These are phyloP conservation scores for Tetraneura akinire DNA, from an alignment of 1,140 invertebrate genomes.

Conservation along the genomic window DNA sequence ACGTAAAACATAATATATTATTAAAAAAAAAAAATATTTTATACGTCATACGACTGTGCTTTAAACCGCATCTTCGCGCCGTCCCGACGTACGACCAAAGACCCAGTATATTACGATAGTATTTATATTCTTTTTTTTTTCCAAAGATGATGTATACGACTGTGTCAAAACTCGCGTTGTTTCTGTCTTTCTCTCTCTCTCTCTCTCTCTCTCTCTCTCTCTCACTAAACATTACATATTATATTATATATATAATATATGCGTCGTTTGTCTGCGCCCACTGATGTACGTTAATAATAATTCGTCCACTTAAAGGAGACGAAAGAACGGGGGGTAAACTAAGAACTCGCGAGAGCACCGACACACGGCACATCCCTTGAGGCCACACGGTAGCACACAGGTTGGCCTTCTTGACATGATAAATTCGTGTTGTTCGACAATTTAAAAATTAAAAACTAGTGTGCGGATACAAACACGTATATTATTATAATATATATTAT, in stretches of 20 bases:
- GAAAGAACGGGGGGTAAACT: background rate
- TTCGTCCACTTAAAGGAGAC: constrained; percentile 2
- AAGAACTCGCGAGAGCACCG: constrained; percentile 21
- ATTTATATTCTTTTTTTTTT: background rate
- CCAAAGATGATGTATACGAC: constrained; percentile 14
- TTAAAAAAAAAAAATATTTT: no score
- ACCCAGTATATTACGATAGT: background rate
- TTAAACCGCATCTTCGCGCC: no score
- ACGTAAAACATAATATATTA: no score
- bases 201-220: background rate
- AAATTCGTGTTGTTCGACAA: constrained; percentile 39
- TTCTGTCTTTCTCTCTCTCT: background rate
- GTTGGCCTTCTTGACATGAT: constrained; percentile 38
- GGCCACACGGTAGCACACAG: constrained; percentile 46
- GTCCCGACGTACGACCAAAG: background rate
- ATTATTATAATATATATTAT: no score
- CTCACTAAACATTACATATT: no score
- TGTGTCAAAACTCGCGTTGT: constrained; percentile 28
- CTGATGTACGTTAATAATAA: background rate
- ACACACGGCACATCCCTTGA: constrained; percentile 23
- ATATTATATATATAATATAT: no score
- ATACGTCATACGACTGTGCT: no score
- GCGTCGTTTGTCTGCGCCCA: background rate
- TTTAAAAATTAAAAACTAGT: constrained; percentile 31
- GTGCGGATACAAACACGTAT: background rate